Base-by-base conservation (phyloP, 2,113 vertebrate species). In the Taxidea taxus region DNA sequence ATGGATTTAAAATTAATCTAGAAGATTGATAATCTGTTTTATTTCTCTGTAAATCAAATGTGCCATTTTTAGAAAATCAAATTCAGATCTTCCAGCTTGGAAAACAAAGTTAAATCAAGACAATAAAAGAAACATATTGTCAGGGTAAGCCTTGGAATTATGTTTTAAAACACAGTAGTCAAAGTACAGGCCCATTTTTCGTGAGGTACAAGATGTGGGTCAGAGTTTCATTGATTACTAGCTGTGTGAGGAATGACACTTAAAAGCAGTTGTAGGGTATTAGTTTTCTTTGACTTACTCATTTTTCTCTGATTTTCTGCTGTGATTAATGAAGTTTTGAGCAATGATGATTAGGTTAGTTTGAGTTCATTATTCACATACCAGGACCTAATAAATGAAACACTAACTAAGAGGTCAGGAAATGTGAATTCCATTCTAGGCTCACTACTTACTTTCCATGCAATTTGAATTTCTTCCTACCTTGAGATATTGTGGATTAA, bases 221-320 rank as follows among this genome's bases (percentile, higher is more conserved):
- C 95, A 68, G 94, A 66, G 34, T 74, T 97, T 3, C 42, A 93
- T 93, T 96, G 95, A 42, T 95, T 78, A 86, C 23, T 94, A 82
- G 39, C 95, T 96, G 20, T 89, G 81, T 86, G 83, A 42, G 21
- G 60, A 95, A 87, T 95, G 49, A 83, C 87, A 70, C 49, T 98
- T 97, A 44, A 77, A 94, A 95, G 75, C n/a, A 89, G 2, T 0
- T 98, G 83, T 97, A 90, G 87, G 86, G 39, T 97, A 92, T 91
- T 93, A 3, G 25, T 97, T 97, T 97, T 97, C 93, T 97, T 97
- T 94, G 97, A 89, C 95, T 95, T 94, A 93, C 72, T 4, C 2
- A 37, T 93, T 92, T 88, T 94, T 31, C 85, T 95, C 37, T 87
- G 47, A 56, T 92, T 95, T 97, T 60, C 95, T 98, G 20, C 95